A percentile compares a stretch with the other conserved stretches of the same genome.
Conservation (phyloP, 2,113 vertebrate species). For the Bufo gargarizans region DNA sequence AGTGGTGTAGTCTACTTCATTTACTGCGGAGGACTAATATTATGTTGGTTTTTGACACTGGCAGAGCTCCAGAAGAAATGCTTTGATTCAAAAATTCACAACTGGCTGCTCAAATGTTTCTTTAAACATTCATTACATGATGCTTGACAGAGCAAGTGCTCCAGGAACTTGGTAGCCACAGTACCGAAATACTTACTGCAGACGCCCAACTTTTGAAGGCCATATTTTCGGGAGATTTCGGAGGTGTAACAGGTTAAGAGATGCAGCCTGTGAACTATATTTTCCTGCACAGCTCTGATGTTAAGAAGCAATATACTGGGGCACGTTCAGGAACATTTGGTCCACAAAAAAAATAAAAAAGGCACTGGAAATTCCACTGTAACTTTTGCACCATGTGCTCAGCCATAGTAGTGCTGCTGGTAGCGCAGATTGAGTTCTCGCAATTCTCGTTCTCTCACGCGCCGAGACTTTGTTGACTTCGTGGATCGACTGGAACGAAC, state of each 20-base stretch:
- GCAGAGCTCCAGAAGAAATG: background rate
- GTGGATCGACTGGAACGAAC: slow-evolving; percentile 94
- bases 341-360: background rate
- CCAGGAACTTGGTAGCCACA: background rate
- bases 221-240: background rate
- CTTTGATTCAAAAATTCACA: background rate
- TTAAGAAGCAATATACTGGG: background rate
- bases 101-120: background rate
- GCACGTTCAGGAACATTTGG: background rate
- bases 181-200: background rate
- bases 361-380: background rate
- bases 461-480: slow-evolving; percentile 93
- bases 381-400: slow-evolving; percentile 62
- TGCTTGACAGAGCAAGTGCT: background rate
- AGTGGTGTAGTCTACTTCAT: too few relatives aligned
- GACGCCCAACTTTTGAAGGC: background rate
- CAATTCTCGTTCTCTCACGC: slow-evolving; percentile 90
- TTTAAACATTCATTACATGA: background rate
- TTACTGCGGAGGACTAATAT: too few relatives aligned
- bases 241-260: background rate
- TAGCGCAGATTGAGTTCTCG: slow-evolving; percentile 95
- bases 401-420: slow-evolving; percentile 94
- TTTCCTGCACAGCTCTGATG: background rate
- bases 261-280: background rate
- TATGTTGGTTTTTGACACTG: background rate